Evolutionary conservation across 2,113 vertebrate species (phyloP).

Genomic region (Dunckerocampus dactyliophorus): DNA sequence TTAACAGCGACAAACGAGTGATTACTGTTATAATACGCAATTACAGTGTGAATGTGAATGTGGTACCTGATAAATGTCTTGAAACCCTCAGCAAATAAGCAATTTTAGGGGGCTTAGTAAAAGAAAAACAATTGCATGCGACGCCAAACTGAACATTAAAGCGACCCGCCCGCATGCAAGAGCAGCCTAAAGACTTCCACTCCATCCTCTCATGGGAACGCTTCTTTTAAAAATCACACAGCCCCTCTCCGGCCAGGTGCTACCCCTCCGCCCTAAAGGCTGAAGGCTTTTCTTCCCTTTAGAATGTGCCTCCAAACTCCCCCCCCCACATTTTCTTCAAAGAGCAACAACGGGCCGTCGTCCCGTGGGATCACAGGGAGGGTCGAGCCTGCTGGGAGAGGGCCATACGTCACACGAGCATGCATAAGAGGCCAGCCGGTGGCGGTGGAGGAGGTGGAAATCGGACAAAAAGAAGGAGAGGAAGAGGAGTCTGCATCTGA

Average conservation of each 20-base stretch:
- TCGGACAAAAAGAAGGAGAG: constrained; percentile 36
- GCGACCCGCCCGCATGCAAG: constrained; percentile 37
- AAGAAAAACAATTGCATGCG: constrained; percentile 22
- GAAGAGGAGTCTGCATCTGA: constrained; percentile 58
- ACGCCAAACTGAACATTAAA: constrained; percentile 52
- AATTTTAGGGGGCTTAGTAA: background rate
- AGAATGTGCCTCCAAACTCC: constrained; percentile 71
- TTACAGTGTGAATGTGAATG: too few relatives aligned
- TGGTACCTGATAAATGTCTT: too few relatives aligned
- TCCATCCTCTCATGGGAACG: constrained; percentile 62
- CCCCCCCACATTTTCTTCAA: constrained; percentile 73
- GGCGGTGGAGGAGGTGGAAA: constrained; percentile 52
- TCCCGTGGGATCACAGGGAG: constrained; percentile 62
- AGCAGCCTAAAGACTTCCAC: constrained; percentile 35
- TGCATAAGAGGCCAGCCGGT: constrained; percentile 62
- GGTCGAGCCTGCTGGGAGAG: constrained; percentile 59
- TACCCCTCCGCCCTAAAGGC: constrained; percentile 65
- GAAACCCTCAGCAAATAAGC: constrained; percentile 20
- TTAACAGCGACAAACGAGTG: too few relatives aligned
- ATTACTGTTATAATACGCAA: constrained; percentile 8
- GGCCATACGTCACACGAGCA: constrained; percentile 61
- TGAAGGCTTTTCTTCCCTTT: constrained; percentile 68
- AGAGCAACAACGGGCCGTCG: constrained; percentile 68
- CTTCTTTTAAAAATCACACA: constrained; percentile 31
- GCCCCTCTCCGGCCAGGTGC: constrained; percentile 70